Evolutionary conservation across 2,888 invertebrate species (phyloP).

Genomic region (Pyrocoelia pectoralis): DNA sequence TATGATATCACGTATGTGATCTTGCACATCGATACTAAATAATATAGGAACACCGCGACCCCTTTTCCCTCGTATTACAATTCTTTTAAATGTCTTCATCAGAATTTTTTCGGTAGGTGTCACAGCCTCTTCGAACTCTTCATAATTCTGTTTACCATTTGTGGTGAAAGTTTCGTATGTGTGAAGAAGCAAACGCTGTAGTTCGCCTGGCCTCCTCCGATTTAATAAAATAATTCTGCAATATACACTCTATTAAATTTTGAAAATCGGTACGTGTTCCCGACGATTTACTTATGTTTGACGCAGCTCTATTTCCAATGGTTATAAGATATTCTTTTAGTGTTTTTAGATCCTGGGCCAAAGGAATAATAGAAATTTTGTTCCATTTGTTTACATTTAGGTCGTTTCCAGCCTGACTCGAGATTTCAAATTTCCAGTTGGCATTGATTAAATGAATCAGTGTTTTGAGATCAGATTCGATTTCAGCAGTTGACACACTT

Average conservation of each 20-base stretch:
- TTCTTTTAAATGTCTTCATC: conserved; percentile 10
- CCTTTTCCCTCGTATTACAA: conserved; percentile 26
- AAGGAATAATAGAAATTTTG: conserved; percentile 33
- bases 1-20: neutral
- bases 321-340: conserved; percentile 31
- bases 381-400: conserved; percentile 35
- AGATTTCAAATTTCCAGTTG: conserved; percentile 38
- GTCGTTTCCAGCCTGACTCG: conserved; percentile 22
- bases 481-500: conserved; percentile 17
- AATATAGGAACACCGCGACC: conserved; percentile 29
- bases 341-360: conserved; percentile 32
- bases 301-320: neutral
- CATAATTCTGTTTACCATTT: neutral
- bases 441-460: conserved; percentile 28
- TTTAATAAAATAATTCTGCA: neutral
- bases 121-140: neutral
- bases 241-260: conserved; percentile 30
- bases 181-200: conserved; percentile 1
- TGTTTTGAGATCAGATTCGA: conserved; percentile 35
- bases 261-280: conserved; percentile 29
- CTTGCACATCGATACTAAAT: conserved; percentile 27
- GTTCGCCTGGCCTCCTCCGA: neutral
- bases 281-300: neutral
- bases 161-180: conserved; percentile 6
- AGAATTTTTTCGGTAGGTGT: conserved; percentile 12